Evolutionary conservation across 2,113 vertebrate species (phyloP), one percentile per base, ranked within the genome.

Genomic region (Peucedramus taeniatus): DNA sequence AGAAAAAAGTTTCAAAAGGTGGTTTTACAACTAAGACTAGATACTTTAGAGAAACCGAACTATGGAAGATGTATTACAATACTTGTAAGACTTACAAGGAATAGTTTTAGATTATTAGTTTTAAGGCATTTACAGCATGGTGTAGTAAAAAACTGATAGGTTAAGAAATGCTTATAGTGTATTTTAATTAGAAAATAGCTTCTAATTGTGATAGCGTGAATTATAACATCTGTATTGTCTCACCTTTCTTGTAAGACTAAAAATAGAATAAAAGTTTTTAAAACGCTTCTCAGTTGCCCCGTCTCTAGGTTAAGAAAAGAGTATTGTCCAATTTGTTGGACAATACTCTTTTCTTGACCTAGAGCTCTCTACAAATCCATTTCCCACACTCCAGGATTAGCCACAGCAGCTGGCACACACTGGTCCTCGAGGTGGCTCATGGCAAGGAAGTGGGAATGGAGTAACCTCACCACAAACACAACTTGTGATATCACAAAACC

Each of bases 391-490:
- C 42, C 82, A 4, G 40, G 18, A 35, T 20, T 1, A 63, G 54
- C n/a, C 83, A 23, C 3, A 2, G 45, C 3, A 1, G 47, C 11
- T 1, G 1, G 0, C 35, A 16, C 11, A 7, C 78, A 10, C 35
- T 11, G 10, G 13, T 4, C n/a, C 60, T 20, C 1, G 1, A 40
- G 59, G 27, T 0, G 0, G 15, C 21, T 75, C 51, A n/a, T 7
- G 35, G 66, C 9, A 28, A 16, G 51, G 18, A 59, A 16, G 8
- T 7, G 56, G 17, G 40, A 81, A 42, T 1, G 7, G 23, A 72
- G 53, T 6, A 0, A 20, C 19, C 11, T 30, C 63, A 76, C 22
- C 57, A 44, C 57, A 49, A 65, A 7, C 39, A 35, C 23, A 15
- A 6, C 23, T 33, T 9, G 60, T 14, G 33, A 44, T 47, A 28